phyloP scores from a whole-genome alignment of 2,888 invertebrate species.

The Herminia tarsipennalis region DNA sequence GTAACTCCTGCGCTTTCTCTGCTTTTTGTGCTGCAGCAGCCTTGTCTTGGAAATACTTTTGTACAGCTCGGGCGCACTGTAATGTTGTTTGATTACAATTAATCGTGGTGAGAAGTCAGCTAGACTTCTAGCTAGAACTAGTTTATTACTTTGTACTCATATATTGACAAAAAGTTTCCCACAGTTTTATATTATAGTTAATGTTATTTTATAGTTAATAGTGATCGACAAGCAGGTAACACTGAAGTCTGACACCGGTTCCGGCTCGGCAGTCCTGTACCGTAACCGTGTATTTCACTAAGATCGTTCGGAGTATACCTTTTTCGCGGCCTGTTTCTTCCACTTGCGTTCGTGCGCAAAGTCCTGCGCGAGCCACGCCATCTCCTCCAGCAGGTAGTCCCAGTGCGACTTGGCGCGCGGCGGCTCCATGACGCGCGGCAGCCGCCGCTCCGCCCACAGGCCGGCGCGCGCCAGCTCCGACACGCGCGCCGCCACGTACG shows the following conservation, averaged over 20 bases:
- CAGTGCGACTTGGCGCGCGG: constrained; percentile 97
- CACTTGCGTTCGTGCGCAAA: constrained; percentile 99
- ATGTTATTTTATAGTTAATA: too few species aligned
- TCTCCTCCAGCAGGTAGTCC: constrained; percentile 99
- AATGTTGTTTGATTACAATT: too few species aligned
- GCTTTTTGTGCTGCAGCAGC: constrained; percentile 95
- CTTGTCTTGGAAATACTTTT: constrained; percentile 96
- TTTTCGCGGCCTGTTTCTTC: constrained; percentile 98
- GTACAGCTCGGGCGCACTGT: constrained; percentile 94
- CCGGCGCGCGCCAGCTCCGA: constrained; percentile 97
- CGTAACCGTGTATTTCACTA: too few species aligned
- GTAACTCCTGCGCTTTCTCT: constrained; percentile 95
- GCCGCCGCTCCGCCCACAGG: constrained; percentile 96
- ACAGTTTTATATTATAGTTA: too few species aligned
- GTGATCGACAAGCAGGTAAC: too few species aligned
- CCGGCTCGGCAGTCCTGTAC: too few species aligned
- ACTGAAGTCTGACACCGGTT: too few species aligned
- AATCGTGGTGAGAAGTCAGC: too few species aligned
- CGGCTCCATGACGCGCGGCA: constrained; percentile 97
- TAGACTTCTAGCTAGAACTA: too few species aligned
- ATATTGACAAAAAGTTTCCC: background rate
- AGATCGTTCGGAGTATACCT: constrained; percentile 85
- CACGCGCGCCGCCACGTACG: constrained; percentile 96
- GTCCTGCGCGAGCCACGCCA: constrained; percentile 99
- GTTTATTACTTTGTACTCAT: too few species aligned